phyloP scores from a whole-genome alignment of 2,888 invertebrate species.

The Endotricha flammealis region DNA sequence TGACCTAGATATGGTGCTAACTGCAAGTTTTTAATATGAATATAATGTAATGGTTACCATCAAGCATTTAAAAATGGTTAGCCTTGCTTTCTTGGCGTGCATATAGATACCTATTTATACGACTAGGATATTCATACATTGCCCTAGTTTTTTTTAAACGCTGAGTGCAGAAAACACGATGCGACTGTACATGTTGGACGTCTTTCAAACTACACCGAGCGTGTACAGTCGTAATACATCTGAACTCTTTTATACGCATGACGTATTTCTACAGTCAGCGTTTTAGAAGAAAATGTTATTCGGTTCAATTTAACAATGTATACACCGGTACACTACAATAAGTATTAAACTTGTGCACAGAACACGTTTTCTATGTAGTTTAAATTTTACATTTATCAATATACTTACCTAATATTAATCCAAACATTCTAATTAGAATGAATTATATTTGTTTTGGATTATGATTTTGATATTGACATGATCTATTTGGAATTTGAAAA shows the following conservation, averaged over 20 bases:
- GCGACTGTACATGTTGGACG: too few relatives aligned
- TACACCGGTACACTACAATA: slow-evolving; percentile 42
- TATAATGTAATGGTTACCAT: too few relatives aligned
- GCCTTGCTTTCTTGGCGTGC: too few relatives aligned
- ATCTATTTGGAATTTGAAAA: not conserved
- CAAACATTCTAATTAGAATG: not conserved
- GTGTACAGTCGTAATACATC: too few relatives aligned
- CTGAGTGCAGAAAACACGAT: too few relatives aligned
- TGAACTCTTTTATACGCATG: too few relatives aligned
- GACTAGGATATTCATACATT: slow-evolving; percentile 33
- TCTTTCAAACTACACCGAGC: too few relatives aligned
- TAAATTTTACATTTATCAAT: slow-evolving; percentile 23
- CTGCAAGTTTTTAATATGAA: too few relatives aligned
- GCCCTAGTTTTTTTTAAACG: slow-evolving; percentile 37
- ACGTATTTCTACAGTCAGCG: too few relatives aligned
- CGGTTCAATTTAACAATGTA: slow-evolving; percentile 36
- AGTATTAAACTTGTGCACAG: slow-evolving; percentile 46
- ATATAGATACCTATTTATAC: slow-evolving; percentile 35
- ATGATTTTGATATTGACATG: not conserved
- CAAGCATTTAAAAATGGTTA: too few relatives aligned
- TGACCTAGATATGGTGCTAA: too few relatives aligned
- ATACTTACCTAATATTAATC: slow-evolving; percentile 2
- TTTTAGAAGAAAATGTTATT: slow-evolving; percentile 30
- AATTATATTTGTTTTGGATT: not conserved
- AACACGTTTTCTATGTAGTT: slow-evolving; percentile 48